phyloP scores from a whole-genome alignment of 2,888 invertebrate species.

The Drosophila subsilvestris region DNA sequence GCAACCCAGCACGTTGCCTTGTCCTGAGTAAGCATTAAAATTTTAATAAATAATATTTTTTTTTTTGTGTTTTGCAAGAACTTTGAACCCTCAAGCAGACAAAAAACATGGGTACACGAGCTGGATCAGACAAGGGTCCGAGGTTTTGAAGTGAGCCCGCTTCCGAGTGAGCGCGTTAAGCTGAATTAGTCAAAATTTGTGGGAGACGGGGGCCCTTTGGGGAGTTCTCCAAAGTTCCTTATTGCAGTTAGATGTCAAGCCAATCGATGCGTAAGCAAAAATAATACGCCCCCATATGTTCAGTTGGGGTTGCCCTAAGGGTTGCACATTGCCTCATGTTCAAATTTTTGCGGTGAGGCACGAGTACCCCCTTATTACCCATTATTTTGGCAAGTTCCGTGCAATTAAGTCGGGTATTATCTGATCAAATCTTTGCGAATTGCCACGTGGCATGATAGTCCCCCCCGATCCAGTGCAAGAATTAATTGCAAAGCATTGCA shows the following conservation, averaged over 20 bases:
- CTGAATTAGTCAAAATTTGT: constrained; percentile 59
- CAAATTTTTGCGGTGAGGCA: not conserved
- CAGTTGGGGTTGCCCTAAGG: constrained; percentile 50
- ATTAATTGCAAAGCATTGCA: constrained; percentile 63
- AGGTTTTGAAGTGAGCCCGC: constrained; percentile 38
- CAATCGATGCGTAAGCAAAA: constrained; percentile 75
- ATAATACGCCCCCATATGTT: constrained; percentile 55
- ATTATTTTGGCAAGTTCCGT: constrained; percentile 56
- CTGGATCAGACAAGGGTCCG: constrained; percentile 3
- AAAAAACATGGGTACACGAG: constrained; percentile 34
- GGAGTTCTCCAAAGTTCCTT: constrained; percentile 35
- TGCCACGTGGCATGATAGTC: constrained; percentile 42
- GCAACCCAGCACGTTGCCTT: constrained; percentile 34
- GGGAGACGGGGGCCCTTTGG: constrained; percentile 33
- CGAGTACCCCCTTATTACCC: constrained; percentile 20
- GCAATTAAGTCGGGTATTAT: constrained; percentile 66
- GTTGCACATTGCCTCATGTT: constrained; percentile 6
- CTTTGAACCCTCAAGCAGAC: constrained; percentile 67
- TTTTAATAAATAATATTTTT: constrained; percentile 72
- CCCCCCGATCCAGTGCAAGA: constrained; percentile 12
- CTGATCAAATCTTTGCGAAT: constrained; percentile 51
- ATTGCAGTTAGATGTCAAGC: constrained; percentile 59
- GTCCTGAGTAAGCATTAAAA: constrained; percentile 66
- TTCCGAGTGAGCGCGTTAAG: constrained; percentile 66
- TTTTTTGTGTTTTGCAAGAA: constrained; percentile 37